Evolutionary conservation across 2,888 invertebrate genomes (phyloP).

Genomic region (Salticus scenicus): DNA sequence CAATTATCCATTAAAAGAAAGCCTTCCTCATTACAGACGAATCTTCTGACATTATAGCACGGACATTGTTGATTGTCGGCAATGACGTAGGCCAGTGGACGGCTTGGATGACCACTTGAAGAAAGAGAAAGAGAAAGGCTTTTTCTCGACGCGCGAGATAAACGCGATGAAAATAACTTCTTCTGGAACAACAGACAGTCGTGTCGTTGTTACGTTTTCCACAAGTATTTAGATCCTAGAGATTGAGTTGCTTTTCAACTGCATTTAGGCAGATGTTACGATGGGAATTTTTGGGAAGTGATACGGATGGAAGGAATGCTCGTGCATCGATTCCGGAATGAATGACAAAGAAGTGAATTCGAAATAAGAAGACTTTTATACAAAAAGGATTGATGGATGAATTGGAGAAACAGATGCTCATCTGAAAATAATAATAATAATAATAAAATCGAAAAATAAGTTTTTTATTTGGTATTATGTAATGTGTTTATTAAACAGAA

Average conservation of each 20-base stretch:
- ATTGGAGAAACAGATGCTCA: no score
- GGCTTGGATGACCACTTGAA: slow-evolving; percentile 8
- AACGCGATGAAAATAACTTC: slow-evolving; percentile 47
- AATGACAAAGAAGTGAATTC: not conserved
- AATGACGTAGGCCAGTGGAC: slow-evolving; percentile 11
- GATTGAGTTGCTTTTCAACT: slow-evolving; percentile 20
- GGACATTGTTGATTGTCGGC: slow-evolving; percentile 12
- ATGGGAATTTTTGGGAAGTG: not conserved
- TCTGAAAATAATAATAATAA: no score
- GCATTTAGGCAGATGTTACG: slow-evolving; percentile 2
- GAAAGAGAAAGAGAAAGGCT: not conserved
- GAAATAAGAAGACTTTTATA: no score
- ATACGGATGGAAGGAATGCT: not conserved
- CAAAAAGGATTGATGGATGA: no score
- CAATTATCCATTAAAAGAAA: slow-evolving; percentile 11
- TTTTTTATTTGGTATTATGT: no score
- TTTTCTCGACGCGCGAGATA: slow-evolving; percentile 28
- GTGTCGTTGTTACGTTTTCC: slow-evolving; percentile 29
- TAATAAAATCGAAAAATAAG: no score
- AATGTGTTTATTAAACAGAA: no score
- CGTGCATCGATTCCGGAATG: not conserved
- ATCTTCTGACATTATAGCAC: slow-evolving; percentile 5
- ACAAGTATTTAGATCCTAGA: slow-evolving; percentile 25
- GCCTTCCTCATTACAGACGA: slow-evolving; percentile 1
- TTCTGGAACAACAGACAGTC: slow-evolving; percentile 27